A percentile compares a stretch with the other conserved stretches of the same genome.
Evolutionary conservation across 2,113 vertebrate genomes (phyloP).

Genomic region (Athene cunicularia): DNA sequence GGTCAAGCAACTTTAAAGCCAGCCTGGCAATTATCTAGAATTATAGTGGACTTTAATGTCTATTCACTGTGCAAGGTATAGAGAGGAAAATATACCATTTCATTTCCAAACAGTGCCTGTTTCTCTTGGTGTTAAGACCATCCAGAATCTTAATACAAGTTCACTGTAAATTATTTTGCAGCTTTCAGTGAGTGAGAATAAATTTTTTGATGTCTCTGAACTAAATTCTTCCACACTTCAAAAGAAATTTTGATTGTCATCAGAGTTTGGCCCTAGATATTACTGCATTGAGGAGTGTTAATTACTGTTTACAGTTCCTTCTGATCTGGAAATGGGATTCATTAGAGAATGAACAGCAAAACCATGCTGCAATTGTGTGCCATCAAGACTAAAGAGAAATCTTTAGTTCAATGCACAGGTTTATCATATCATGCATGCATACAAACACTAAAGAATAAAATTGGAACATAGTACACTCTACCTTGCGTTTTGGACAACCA

Average conservation of each 20-base stretch:
- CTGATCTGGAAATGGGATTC: neutral
- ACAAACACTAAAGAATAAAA: neutral
- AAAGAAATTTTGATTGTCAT: neutral
- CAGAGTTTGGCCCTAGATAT: neutral
- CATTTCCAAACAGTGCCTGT: neutral
- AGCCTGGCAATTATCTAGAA: neutral
- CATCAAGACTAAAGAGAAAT: neutral
- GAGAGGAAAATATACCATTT: neutral
- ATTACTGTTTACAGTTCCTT: neutral
- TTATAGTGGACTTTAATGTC: neutral
- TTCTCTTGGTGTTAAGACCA: neutral
- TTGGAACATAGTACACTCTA: constrained; percentile 67
- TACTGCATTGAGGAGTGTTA: neutral
- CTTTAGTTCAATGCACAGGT: neutral
- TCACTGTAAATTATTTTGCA: neutral
- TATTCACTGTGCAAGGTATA: neutral
- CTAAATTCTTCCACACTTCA: neutral
- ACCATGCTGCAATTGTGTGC: neutral
- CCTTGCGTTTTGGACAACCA: constrained; percentile 99
- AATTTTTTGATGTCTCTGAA: neutral
- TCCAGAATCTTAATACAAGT: neutral
- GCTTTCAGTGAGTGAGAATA: neutral
- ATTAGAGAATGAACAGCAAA: neutral
- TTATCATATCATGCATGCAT: neutral
- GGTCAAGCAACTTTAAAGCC: neutral